Conservation (phyloP, 2,888 invertebrate species). For the Caprella mutica region DNA sequence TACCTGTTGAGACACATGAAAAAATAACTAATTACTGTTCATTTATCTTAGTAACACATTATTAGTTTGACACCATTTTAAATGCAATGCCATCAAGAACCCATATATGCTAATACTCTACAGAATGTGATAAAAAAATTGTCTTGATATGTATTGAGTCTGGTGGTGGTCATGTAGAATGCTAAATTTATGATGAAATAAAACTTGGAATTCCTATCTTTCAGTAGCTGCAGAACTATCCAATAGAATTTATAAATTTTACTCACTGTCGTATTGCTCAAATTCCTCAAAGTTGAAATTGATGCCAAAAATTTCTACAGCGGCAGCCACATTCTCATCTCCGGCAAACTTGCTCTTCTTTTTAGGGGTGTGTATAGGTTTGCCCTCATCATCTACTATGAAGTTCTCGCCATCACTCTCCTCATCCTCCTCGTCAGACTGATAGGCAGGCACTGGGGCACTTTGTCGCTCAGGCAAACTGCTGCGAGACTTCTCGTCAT, state of each 20-base stretch:
- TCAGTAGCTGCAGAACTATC: neutral
- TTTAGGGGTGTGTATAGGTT: conserved; percentile 63
- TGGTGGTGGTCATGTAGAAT: neutral
- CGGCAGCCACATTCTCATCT: conserved; percentile 80
- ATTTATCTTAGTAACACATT: too few relatives aligned
- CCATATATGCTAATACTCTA: neutral
- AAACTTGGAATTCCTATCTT: too few relatives aligned
- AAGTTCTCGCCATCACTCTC: conserved; percentile 77
- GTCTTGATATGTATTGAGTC: too few relatives aligned
- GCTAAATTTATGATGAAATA: neutral
- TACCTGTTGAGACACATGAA: too few relatives aligned
- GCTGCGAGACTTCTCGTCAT: neutral
- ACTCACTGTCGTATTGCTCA: conserved; percentile 56
- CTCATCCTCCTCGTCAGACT: conserved; percentile 64
- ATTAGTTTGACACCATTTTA: too few relatives aligned
- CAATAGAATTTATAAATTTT: neutral
- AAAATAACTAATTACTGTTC: too few relatives aligned
- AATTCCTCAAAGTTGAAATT: conserved; percentile 93
- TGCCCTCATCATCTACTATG: conserved; percentile 91
- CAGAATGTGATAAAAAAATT: too few relatives aligned
- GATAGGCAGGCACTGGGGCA: conserved; percentile 48
- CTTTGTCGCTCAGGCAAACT: neutral
- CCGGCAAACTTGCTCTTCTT: conserved; percentile 45
- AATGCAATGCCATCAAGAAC: too few relatives aligned
- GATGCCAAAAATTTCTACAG: conserved; percentile 98